Evolutionary conservation across 1,140 invertebrate genomes (phyloP).

Genomic region (Rhagoletis pomonella): DNA sequence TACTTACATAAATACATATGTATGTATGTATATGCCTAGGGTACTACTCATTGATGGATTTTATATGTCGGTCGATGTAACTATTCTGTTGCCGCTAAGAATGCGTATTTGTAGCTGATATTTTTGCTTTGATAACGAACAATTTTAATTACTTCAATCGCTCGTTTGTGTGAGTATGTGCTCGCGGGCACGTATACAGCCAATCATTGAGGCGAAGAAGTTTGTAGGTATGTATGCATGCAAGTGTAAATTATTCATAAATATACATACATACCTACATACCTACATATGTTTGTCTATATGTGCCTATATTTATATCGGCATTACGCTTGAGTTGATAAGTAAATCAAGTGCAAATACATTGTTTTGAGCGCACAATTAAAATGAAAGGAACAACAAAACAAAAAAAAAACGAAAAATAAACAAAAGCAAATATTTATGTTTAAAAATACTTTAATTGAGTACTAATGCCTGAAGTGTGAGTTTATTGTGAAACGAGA

Average conservation of each 20-base stretch:
- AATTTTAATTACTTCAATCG: conserved; percentile 16
- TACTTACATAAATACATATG: not conserved
- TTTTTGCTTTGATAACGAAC: conserved; percentile 25
- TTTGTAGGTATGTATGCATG: not conserved
- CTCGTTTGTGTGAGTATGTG: not conserved
- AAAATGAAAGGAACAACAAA: conserved; percentile 5
- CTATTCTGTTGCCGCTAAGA: conserved; percentile 15
- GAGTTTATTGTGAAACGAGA: not conserved
- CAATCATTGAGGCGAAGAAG: not conserved
- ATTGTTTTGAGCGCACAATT: conserved; percentile 37
- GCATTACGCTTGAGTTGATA: conserved; percentile 50
- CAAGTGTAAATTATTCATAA: not conserved
- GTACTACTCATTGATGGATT: conserved; percentile 38
- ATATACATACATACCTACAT: not conserved
- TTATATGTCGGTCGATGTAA: conserved; percentile 31
- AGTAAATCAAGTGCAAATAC: conserved; percentile 50
- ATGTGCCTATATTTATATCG: conserved; percentile 26
- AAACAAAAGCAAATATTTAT: conserved; percentile 13
- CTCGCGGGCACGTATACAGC: not conserved
- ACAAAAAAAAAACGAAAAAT: not conserved
- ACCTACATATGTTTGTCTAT: not conserved
- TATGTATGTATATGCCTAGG: not conserved
- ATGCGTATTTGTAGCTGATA: conserved; percentile 24
- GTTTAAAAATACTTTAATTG: conserved; percentile 27
- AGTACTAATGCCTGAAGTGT: conserved; percentile 1